Base-by-base conservation (phyloP, 2,113 vertebrate genomes). In the Caracal caracal region DNA sequence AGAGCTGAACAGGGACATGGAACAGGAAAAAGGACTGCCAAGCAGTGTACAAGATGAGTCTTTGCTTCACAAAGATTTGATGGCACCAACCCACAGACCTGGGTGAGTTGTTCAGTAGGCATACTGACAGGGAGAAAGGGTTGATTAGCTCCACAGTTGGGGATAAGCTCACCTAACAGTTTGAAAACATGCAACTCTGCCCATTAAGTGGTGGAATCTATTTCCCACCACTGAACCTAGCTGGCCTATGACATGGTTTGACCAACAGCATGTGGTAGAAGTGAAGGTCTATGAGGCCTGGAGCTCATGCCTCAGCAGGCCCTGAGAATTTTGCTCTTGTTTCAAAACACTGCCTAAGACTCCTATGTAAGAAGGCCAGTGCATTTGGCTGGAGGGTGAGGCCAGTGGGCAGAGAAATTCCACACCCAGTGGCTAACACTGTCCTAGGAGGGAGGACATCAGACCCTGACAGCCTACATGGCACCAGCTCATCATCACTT, bases 381-480 rank as follows among this genome's bases (percentile, higher is more conserved):
- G 17, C 22, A 35, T 43, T n/a, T 0, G 5, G 43, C 16, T 73
- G 56, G 16, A 53, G 63, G 6, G 43, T 0, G 2, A 63, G 51
- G 30, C 65, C 63, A 17, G 7, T 13, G 30, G 75, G 5, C 24
- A 35, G 12, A 33, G 35, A 47, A 37, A 3, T 2, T 7, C 35
- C 47, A 28, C 7, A n/a, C 16, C 33, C 7, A 20, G 19, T 10
- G 13, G 80, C 22, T 19, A 71, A 78, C 1, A 24, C 19, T 0
- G 40, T n/a, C n/a, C 33, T 1, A 6, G 2, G 9, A 65, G 37
- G 17, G 49, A 63, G 43, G 82, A 35, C 37, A 19, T 2, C 9
- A 33, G 37, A 53, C 28, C 4, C 51, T 1, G 13, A 81, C 9
- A 71, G 75, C 22, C 28, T 2, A 3, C 2, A 3, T 0, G 2